Conservation (phyloP, 2,797 vertebrate species). For the Anniella stebbinsi region DNA sequence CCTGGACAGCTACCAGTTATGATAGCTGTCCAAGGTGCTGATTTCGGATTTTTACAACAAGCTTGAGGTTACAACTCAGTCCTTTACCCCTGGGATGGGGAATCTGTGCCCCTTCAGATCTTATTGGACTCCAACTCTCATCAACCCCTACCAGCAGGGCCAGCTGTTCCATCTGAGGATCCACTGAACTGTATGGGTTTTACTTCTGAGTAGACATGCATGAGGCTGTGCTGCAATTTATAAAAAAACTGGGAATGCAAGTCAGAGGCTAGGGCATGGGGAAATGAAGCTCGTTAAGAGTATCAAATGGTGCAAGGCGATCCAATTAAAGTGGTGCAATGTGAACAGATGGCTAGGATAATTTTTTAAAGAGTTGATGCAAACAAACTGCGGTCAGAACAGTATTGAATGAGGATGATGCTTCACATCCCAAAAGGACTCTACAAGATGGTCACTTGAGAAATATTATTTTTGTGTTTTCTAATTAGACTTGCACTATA, state of each 20-base stretch:
- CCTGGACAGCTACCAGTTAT: too few relatives aligned
- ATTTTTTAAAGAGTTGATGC: constrained; percentile 35
- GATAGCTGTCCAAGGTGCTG: constrained; percentile 27
- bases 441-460: not conserved
- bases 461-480: constrained; percentile 1
- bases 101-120: not conserved
- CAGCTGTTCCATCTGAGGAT: too few relatives aligned
- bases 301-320: constrained; percentile 36
- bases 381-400: constrained; percentile 5
- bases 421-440: not conserved
- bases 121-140: not conserved
- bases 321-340: constrained; percentile 8
- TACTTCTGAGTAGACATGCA: not conserved
- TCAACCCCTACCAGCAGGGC: too few relatives aligned
- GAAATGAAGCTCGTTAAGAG: not conserved
- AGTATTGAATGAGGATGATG: not conserved
- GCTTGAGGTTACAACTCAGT: not conserved
- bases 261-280: not conserved
- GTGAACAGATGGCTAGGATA: constrained; percentile 28
- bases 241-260: not conserved
- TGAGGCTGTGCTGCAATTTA: not conserved
- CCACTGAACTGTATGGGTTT: not conserved
- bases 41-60: not conserved
- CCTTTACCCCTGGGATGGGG: not conserved
- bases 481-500: not conserved